Conservation (phyloP, 2,113 vertebrate genomes). For the Seriola rivoliana region DNA sequence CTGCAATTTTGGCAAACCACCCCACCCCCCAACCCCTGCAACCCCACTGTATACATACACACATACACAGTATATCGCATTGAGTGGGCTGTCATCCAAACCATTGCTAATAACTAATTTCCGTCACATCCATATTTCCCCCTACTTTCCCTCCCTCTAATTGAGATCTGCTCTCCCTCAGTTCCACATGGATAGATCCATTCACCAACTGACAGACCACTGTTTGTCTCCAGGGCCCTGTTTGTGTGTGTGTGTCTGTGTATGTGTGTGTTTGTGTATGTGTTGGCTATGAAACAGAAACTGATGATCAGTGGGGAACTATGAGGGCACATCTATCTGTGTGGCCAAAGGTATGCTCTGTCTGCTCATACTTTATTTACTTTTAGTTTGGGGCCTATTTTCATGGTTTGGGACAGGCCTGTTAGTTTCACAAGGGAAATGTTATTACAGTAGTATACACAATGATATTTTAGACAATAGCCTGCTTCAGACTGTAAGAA, state of each 20-base stretch:
- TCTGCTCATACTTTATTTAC: too few relatives aligned
- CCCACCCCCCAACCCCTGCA: slow-evolving; percentile 23
- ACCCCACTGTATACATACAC: neutral
- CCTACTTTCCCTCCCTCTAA: neutral
- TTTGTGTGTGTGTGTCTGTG: neutral
- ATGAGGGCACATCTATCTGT: neutral
- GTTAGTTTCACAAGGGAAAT: neutral
- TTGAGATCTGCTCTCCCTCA: slow-evolving; percentile 41
- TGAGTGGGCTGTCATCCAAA: neutral
- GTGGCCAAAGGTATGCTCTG: neutral
- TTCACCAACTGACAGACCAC: slow-evolving; percentile 49
- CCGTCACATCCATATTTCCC: neutral
- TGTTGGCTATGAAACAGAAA: neutral
- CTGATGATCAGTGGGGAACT: neutral
- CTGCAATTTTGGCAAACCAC: slow-evolving; percentile 47
- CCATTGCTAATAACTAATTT: neutral
- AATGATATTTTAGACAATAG: too few relatives aligned
- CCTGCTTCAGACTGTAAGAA: too few relatives aligned
- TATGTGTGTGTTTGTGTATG: neutral
- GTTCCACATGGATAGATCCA: slow-evolving; percentile 59
- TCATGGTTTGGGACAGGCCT: too few relatives aligned
- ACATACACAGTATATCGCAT: neutral
- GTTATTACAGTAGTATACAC: neutral
- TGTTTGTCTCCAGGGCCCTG: slow-evolving; percentile 32
- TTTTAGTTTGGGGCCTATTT: too few relatives aligned